A percentile compares a stretch with the other conserved stretches of the same genome.
These are phyloP conservation scores for Nudaria mundana DNA, from an alignment of 2,888 invertebrate genomes.

Conservation along the genomic window DNA sequence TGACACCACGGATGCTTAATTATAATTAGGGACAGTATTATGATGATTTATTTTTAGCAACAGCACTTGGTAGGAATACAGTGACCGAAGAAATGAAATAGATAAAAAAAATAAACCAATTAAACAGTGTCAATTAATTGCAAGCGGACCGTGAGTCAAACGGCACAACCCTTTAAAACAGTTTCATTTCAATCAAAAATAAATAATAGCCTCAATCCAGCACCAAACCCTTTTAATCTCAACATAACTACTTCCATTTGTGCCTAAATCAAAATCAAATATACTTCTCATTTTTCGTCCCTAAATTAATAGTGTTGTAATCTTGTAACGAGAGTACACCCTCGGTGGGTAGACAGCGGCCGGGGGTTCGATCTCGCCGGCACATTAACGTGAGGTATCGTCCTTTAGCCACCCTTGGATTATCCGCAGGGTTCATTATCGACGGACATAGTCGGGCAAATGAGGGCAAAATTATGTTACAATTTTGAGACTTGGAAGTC, in stretches of 20 bases:
- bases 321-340: conserved; percentile 39
- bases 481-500: conserved; percentile 1
- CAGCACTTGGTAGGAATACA: too few relatives aligned
- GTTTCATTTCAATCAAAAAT: conserved; percentile 16
- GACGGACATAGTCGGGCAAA: conserved; percentile 12
- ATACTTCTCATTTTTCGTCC: conserved; percentile 56
- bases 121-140: neutral
- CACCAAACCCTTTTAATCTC: conserved; percentile 21
- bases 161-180: conserved; percentile 3
- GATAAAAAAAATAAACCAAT: too few relatives aligned
- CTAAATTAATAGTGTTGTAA: conserved; percentile 54
- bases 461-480: conserved; percentile 21
- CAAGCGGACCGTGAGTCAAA: neutral
- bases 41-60: too few relatives aligned
- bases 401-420: conserved; percentile 18
- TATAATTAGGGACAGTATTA: too few relatives aligned
- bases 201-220: conserved; percentile 12
- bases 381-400: conserved; percentile 28
- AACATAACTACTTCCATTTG: conserved; percentile 25
- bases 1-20: too few relatives aligned
- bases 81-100: too few relatives aligned
- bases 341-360: too few relatives aligned
- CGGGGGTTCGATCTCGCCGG: conserved; percentile 21
- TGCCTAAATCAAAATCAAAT: conserved; percentile 43
- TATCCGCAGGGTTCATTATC: conserved; percentile 22